A percentile compares a stretch with the other conserved stretches of the same genome.
Evolutionary conservation across 2,113 vertebrate species (phyloP).

Genomic region (Mystacornis crossleyi): DNA sequence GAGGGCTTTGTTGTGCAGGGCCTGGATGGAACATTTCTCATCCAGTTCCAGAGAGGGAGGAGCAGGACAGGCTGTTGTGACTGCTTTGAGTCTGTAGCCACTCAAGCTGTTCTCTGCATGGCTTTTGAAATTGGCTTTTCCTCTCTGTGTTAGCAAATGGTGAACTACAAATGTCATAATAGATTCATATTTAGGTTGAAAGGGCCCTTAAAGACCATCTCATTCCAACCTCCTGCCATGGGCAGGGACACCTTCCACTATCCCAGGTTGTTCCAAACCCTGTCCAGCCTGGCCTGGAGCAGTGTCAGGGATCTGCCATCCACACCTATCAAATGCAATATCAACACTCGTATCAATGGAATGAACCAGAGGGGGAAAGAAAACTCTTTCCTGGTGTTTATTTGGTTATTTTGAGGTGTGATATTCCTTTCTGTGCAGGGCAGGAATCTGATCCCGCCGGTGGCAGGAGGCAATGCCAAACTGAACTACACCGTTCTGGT

Average conservation of each 20-base stretch:
- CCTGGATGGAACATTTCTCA: background rate
- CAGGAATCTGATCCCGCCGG: constrained; percentile 91
- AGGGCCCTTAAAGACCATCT: background rate
- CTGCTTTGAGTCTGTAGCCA: background rate
- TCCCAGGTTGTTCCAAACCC: background rate
- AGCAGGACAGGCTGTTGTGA: background rate
- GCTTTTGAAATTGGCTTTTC: background rate
- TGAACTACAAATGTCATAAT: background rate
- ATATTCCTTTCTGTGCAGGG: constrained; percentile 77
- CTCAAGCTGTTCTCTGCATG: background rate
- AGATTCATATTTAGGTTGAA: background rate
- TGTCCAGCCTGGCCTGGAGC: background rate
- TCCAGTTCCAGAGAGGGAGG: background rate
- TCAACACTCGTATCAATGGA: background rate
- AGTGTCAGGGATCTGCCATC: background rate
- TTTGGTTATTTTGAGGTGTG: background rate
- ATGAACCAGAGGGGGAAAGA: background rate
- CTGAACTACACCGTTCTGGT: constrained; percentile 95
- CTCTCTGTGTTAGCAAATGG: background rate
- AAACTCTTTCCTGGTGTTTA: background rate
- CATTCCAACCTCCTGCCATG: background rate
- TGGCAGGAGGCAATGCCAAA: constrained; percentile 90
- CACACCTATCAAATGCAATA: background rate
- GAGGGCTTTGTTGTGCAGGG: background rate
- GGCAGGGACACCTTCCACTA: background rate